Base-by-base conservation (phyloP, 2,113 vertebrate genomes). In the Saccopteryx bilineata region DNA sequence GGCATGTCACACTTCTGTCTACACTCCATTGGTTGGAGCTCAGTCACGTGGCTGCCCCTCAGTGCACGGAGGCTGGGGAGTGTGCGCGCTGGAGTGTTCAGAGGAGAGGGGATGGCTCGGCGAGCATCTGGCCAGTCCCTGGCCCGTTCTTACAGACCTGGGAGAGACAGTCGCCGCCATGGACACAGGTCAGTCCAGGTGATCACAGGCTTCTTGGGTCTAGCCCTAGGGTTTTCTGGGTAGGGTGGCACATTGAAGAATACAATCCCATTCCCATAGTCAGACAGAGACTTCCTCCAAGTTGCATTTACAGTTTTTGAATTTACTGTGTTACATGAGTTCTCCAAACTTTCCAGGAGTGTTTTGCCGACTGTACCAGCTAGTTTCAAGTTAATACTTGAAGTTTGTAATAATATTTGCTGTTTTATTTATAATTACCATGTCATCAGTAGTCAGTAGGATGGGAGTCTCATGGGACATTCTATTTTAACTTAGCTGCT, bases 301-400 rank as follows among this genome's bases (percentile, higher is more conserved):
- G 23, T 23, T 85, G 39, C 10, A 78, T 90, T 87, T 81, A 76
- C 3, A 56, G 60, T 86, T 93, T 63, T 58, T 79, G 10, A 65
- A 48, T 69, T 94, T 83, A 66, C 78, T 56, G 28, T 83, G 5
- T 90, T 91, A 63, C 48, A 46, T 54, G 26, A 96, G 19, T 90
- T 96, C 66, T 39, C 63, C 33, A 6, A 89, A 84, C 54, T 97
- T 96, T 87, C 71, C 18, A 94, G 75, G 52, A 79, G n/a, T 78
- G 19, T 93, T 96, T 79, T 90, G 12, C 46, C 91, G 81, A 79
- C 58, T 82, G 3, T 65, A 80, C 31, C 46, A 93, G n/a, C 65
- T 90, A 66, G 66, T 95, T 96, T 96, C 58, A 96, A 89, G 68
- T 92, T 90, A 97, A 71, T 56, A 82, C 46, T 92, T 94, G 39